Conservation (phyloP, 2,888 invertebrate genomes). For the Erebia palarica region DNA sequence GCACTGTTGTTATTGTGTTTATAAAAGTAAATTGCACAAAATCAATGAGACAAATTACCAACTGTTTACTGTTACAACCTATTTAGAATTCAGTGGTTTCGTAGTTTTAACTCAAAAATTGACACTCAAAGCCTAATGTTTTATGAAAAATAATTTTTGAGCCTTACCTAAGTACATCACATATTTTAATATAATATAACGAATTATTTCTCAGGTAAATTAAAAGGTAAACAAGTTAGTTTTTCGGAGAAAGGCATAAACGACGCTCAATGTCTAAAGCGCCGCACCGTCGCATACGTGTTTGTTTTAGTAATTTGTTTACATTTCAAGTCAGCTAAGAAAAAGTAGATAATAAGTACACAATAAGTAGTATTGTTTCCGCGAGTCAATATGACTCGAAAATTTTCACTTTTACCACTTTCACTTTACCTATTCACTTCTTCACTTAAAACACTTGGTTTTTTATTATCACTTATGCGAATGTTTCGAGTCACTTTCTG, state of each 20-base stretch:
- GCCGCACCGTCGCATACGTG: too few species aligned
- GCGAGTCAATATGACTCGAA: conserved; percentile 35
- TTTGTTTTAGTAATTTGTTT: too few species aligned
- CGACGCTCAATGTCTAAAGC: too few species aligned
- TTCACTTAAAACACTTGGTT: conserved; percentile 6
- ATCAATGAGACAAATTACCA: too few species aligned
- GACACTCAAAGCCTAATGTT: conserved; percentile 2
- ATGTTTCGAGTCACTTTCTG: neutral
- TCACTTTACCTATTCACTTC: conserved; percentile 9
- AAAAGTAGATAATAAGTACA: neutral
- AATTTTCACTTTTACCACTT: neutral
- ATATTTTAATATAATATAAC: conserved; percentile 19
- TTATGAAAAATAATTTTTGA: conserved; percentile 40
- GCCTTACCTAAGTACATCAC: conserved; percentile 43
- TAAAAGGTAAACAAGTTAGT: neutral
- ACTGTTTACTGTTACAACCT: too few species aligned
- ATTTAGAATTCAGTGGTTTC: too few species aligned
- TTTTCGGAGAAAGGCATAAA: too few species aligned
- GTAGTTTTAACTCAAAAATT: neutral
- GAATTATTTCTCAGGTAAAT: neutral
- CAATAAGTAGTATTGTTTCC: neutral
- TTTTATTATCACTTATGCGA: conserved; percentile 3
- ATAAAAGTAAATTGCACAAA: too few species aligned
- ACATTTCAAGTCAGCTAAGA: too few species aligned
- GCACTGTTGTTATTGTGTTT: too few species aligned